Conservation (phyloP, 2,888 invertebrate species). For the Rotaria sp. region DNA sequence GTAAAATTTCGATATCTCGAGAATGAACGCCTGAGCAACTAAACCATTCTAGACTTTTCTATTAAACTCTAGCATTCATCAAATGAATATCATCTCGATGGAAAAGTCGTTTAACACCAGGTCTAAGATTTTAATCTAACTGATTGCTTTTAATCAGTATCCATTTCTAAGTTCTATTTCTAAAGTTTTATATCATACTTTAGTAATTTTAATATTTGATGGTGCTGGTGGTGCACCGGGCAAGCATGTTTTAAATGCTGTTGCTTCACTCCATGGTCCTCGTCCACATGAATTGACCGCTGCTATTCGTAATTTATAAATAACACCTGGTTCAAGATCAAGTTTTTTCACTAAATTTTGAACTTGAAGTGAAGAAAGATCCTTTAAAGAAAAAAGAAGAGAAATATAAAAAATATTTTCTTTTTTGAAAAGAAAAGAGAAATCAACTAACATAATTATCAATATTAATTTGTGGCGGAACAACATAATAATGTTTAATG, state of each 20-base stretch:
- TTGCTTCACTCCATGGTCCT: slow-evolving; percentile 83
- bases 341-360: not conserved
- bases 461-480: not conserved
- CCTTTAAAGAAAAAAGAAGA: not conserved
- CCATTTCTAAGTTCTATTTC: too few species aligned
- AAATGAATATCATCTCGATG: too few species aligned
- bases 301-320: slow-evolving; percentile 90
- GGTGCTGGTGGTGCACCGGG: slow-evolving; percentile 96
- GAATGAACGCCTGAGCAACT: too few species aligned
- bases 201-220: slow-evolving; percentile 94
- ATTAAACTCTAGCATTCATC: too few species aligned
- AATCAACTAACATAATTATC: not conserved
- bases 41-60: too few species aligned
- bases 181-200: slow-evolving; percentile 62
- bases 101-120: too few species aligned
- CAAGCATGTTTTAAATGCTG: slow-evolving; percentile 88
- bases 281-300: slow-evolving; percentile 85
- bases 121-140: too few species aligned
- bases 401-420: not conserved
- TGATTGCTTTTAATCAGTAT: too few species aligned
- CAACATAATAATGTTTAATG: slow-evolving; percentile 15
- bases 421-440: not conserved
- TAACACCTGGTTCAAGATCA: slow-evolving; percentile 79
- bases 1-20: too few species aligned
- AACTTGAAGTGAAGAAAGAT: not conserved